phyloP scores from a whole-genome alignment of 2,113 vertebrate species.

The Chaetura pelagica region DNA sequence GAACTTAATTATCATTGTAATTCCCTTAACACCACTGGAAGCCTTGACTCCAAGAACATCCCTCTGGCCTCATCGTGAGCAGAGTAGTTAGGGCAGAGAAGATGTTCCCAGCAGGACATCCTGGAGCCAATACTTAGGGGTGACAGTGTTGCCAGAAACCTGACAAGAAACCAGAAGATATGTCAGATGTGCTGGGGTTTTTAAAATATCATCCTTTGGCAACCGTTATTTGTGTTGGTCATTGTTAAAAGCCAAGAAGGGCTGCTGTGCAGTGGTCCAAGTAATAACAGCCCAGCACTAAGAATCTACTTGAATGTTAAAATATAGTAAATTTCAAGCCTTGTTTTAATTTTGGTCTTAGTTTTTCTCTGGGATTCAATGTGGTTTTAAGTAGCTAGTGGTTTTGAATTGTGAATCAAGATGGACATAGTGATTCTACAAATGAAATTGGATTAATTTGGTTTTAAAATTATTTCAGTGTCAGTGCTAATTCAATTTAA shows the following conservation, averaged over 20 bases:
- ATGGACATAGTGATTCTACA: background rate
- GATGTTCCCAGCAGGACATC: rapidly evolving
- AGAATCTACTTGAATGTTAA: background rate
- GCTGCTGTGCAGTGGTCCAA: background rate
- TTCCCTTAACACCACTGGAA: background rate
- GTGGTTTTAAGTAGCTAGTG: background rate
- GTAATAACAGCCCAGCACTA: background rate
- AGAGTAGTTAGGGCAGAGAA: background rate
- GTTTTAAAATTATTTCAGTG: background rate
- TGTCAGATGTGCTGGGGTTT: background rate
- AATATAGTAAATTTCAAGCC: background rate
- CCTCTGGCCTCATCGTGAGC: background rate
- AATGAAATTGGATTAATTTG: background rate
- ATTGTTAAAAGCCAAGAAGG: background rate
- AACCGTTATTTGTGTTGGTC: background rate
- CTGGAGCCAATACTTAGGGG: background rate
- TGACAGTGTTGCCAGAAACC: background rate
- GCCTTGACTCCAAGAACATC: rapidly evolving
- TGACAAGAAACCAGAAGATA: background rate
- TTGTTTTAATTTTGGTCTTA: background rate
- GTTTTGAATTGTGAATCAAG: background rate
- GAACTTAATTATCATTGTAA: background rate
- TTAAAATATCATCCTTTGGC: background rate
- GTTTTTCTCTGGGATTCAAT: background rate
- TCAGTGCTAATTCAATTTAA: background rate